Evolutionary conservation across 2,888 invertebrate species (phyloP).

Genomic region (Tribolium freemani): DNA sequence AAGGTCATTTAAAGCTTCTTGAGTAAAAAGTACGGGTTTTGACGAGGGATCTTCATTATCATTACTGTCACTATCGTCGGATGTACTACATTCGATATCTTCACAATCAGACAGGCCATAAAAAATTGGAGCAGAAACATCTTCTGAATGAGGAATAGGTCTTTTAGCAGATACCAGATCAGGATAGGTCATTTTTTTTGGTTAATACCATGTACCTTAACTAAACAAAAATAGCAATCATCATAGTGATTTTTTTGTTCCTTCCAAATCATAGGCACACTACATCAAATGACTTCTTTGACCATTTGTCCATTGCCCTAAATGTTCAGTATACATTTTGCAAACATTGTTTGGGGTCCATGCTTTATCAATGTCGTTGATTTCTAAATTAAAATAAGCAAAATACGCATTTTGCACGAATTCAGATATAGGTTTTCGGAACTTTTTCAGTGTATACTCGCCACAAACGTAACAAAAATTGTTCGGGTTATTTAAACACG

Average conservation of each 20-base stretch:
- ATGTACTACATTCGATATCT: background rate
- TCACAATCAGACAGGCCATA: too few species aligned
- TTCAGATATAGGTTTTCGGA: too few species aligned
- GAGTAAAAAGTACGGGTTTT: too few species aligned
- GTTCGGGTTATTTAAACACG: too few species aligned
- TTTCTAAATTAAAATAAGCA: too few species aligned
- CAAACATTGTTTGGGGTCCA: constrained; percentile 38
- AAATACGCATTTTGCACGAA: too few species aligned
- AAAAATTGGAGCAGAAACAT: too few species aligned
- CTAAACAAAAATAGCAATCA: constrained; percentile 59
- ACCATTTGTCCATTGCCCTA: background rate
- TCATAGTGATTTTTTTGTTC: constrained; percentile 55
- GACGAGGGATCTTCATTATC: too few species aligned
- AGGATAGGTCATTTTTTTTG: background rate
- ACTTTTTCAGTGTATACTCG: too few species aligned
- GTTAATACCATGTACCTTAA: constrained; percentile 30
- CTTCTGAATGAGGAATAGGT: too few species aligned
- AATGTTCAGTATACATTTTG: constrained; percentile 12
- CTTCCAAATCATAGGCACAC: constrained; percentile 54
- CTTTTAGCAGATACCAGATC: background rate
- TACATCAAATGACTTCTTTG: constrained; percentile 47
- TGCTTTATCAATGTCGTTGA: background rate
- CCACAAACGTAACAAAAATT: too few species aligned
- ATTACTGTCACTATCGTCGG: background rate
- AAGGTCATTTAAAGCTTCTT: constrained; percentile 48